Conservation (phyloP, 2,113 vertebrate species). For the Callospermophilus lateralis region DNA sequence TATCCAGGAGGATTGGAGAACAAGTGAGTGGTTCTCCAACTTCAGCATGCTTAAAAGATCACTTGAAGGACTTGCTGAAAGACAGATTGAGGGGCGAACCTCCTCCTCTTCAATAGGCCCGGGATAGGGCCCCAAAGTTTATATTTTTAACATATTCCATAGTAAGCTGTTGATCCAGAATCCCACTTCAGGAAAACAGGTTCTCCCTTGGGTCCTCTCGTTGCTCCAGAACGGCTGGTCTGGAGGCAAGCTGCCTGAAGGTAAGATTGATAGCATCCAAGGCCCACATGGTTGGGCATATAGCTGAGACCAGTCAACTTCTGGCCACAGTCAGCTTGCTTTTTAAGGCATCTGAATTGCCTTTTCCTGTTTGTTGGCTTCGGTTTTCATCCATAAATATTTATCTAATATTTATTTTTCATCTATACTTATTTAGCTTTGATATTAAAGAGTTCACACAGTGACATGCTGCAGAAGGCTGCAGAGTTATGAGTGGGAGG, state of each 20-base stretch:
- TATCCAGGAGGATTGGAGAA: background rate
- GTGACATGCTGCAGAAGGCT: background rate
- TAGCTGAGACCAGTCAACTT: background rate
- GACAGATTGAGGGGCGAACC: too few relatives aligned
- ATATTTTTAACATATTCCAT: background rate
- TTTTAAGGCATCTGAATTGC: background rate
- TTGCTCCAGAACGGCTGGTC: background rate
- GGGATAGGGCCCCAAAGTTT: background rate
- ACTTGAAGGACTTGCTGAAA: background rate
- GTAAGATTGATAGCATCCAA: fast-evolving
- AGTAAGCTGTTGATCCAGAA: background rate
- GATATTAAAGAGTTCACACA: background rate
- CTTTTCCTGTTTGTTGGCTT: background rate
- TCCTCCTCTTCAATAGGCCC: background rate
- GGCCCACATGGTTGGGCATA: background rate
- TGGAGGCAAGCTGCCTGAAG: background rate
- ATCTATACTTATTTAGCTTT: background rate
- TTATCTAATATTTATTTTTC: background rate
- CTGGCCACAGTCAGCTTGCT: background rate
- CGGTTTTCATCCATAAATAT: background rate
- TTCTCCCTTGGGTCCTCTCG: background rate
- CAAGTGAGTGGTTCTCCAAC: background rate
- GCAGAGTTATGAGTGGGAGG: background rate
- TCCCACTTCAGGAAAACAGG: background rate
- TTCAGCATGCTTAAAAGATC: background rate